Evolutionary conservation across 23 tunicate genomes (phyloP).

Genomic region (Clavelina lepadiformis): DNA sequence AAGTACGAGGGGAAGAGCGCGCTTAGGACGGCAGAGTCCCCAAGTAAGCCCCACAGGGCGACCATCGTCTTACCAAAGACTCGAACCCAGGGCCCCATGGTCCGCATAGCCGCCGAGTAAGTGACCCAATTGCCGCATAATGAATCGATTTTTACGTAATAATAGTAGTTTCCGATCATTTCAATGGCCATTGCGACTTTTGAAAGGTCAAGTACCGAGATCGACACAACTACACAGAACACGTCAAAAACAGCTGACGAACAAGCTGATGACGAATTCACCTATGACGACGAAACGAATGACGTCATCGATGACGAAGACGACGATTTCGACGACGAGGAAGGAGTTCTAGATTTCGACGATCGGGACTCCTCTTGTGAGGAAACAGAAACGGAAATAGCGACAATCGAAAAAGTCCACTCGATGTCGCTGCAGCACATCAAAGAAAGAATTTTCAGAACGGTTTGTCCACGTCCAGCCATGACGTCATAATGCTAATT

Average conservation of each 20-base stretch:
- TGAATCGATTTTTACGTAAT: too few relatives aligned
- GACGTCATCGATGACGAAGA: constrained; percentile 21
- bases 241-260: constrained; percentile 12
- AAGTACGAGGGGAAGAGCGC: constrained; percentile 93
- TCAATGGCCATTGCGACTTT: too few relatives aligned
- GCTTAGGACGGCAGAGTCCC: constrained; percentile 76
- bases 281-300: constrained; percentile 10
- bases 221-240: constrained; percentile 5
- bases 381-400: constrained; percentile 89
- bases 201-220: constrained; percentile 15
- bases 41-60: constrained; percentile 89
- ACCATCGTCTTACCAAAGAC: constrained; percentile 73
- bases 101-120: constrained; percentile 26
- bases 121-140: too few relatives aligned
- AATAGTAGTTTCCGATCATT: too few relatives aligned
- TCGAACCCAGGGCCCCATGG: constrained; percentile 5
- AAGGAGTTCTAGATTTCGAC: constrained; percentile 70
- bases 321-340: constrained; percentile 39
- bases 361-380: constrained; percentile 83
- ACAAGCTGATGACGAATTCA: constrained; percentile 15
- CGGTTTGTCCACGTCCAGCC: constrained; percentile 24
- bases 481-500: too few relatives aligned
- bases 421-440: constrained; percentile 85
- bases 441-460: constrained; percentile 67
- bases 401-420: constrained; percentile 80